Base-by-base conservation (phyloP, 2,888 invertebrate species). In the Caenorhabditis macrosperma region DNA sequence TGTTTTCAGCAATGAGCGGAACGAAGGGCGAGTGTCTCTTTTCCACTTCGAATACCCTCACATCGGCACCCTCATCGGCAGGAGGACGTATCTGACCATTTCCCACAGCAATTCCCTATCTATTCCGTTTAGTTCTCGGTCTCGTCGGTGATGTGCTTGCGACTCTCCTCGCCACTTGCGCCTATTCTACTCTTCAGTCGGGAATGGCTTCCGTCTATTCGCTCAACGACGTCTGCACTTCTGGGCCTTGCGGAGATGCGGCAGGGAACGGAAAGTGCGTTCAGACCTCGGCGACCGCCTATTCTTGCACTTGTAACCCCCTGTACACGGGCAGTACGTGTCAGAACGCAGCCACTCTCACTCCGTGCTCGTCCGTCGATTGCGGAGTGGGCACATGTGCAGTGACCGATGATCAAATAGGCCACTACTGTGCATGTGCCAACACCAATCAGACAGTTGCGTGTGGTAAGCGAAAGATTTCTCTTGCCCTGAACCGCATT, bases 1-100 rank as follows among this genome's bases (percentile, higher is more conserved):
- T n/a, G 20, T 24, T 78, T 78, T 46, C 22, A 78, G 78, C 78
- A 17, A 78, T 78, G 78, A 72, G 72, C 33, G 78, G 78, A 17
- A 72, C 78, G 10, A 60, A 52, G 38, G 78, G 67, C 17, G 20
- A 78, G 41, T 78, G 78, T 48, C 48, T 78, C 0, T 72, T 78
- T 44, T 78, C 78, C 0, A 78, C 78, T 7, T 48, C 67, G 0
- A 78, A 78, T 28, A 67, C 78, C 22, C 67, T 78, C 22, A 78
- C 78, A 1, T 24, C 44, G 20, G 30, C 72, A 12, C 78, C 78
- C 4, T 9, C 35, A 9, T 41, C 54, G n/a, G n/a, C n/a, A 22
- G 52, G 66, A 41, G 20, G 64, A 33, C 72, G 72, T 67, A 41
- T 38, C 15, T 38, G 17, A 55, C 12, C 10, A 38, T 7, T 9